Evolutionary conservation across 2,888 invertebrate species (phyloP).

Genomic region (Drosophila mimetica): DNA sequence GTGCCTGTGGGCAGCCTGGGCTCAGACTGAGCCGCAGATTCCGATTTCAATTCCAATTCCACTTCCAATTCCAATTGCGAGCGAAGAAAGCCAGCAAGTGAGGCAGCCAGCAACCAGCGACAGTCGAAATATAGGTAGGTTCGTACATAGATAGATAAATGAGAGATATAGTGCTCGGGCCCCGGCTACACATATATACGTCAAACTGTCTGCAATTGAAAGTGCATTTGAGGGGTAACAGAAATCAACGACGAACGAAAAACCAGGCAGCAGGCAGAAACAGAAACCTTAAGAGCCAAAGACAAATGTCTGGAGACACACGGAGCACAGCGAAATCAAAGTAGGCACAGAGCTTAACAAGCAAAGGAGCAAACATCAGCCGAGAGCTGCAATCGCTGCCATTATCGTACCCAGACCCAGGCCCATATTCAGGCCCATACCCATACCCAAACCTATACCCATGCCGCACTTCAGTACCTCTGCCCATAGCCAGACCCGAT

Average conservation of each 20-base stretch:
- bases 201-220: conserved; percentile 77
- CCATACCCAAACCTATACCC: conserved; percentile 12
- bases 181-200: conserved; percentile 63
- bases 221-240: conserved; percentile 75
- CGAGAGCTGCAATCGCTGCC: conserved; percentile 66
- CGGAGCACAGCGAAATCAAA: conserved; percentile 66
- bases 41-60: conserved; percentile 32
- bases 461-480: conserved; percentile 7
- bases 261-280: conserved; percentile 30
- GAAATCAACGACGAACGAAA: conserved; percentile 25
- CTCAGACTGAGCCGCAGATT: conserved; percentile 27
- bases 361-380: conserved; percentile 58
- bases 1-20: conserved; percentile 70
- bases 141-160: conserved; percentile 68
- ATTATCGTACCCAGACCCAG: conserved; percentile 58
- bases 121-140: conserved; percentile 47
- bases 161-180: conserved; percentile 74
- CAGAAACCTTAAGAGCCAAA: conserved; percentile 45
- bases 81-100: conserved; percentile 60
- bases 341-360: conserved; percentile 74
- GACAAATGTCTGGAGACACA: conserved; percentile 73
- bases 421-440: conserved; percentile 18
- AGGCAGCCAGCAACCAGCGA: conserved; percentile 27
- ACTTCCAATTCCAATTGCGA: conserved; percentile 29
- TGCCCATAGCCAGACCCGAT: conserved; percentile 33